phyloP scores from a whole-genome alignment of 2,113 vertebrate genomes.

The Sylvilagus bachmani region DNA sequence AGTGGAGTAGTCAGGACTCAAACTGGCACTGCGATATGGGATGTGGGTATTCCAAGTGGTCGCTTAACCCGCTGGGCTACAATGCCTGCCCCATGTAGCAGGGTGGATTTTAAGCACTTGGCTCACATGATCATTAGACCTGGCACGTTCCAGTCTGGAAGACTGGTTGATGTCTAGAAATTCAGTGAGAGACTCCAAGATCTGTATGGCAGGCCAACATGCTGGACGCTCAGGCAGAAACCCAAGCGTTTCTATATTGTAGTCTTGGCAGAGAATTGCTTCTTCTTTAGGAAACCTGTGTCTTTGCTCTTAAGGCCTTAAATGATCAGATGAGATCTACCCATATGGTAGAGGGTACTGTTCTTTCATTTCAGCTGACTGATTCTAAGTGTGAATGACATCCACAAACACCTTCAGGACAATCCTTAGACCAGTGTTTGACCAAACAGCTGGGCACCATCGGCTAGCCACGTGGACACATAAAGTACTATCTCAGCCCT shows the following conservation, averaged over 20 bases:
- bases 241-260: background rate
- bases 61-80: too few species aligned
- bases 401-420: background rate
- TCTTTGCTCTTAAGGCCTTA: background rate
- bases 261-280: background rate
- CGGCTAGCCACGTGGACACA: background rate
- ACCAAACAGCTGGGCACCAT: background rate
- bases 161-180: background rate
- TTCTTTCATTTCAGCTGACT: background rate
- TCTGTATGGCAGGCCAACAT: background rate
- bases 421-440: background rate
- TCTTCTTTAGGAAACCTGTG: background rate
- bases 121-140: background rate
- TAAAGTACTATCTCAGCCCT: background rate
- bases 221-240: background rate
- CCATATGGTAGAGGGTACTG: background rate
- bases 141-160: background rate
- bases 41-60: too few species aligned
- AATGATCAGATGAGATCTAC: background rate
- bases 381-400: background rate
- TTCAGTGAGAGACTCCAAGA: background rate
- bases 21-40: too few species aligned
- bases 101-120: background rate
- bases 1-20: too few species aligned
- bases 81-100: too few species aligned